phyloP scores from a whole-genome alignment of 2,797 vertebrate species.

The Acanthiza pusilla region DNA sequence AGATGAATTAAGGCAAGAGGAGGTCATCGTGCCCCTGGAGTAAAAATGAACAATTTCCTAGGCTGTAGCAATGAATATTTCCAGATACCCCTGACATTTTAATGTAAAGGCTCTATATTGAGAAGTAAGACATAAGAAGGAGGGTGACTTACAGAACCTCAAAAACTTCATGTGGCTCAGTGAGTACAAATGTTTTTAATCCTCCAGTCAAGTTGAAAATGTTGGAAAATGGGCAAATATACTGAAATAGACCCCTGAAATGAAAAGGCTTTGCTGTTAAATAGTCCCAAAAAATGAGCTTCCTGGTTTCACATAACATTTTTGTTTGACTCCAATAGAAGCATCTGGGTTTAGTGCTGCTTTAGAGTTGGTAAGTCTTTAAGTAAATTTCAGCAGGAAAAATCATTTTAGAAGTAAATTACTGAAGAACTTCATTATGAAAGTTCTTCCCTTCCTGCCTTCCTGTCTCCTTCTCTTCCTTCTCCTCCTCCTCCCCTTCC shows the following conservation, averaged over 20 bases:
- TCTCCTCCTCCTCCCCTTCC: not conserved
- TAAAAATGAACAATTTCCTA: not conserved
- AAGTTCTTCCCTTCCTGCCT: not conserved
- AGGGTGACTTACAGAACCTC: not conserved
- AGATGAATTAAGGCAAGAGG: not conserved
- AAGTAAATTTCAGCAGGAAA: not conserved
- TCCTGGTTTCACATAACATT: not conserved
- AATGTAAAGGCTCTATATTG: not conserved
- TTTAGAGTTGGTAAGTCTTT: not conserved
- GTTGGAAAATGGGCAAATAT: not conserved
- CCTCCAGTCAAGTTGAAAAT: not conserved
- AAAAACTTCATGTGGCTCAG: not conserved
- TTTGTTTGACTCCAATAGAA: not conserved
- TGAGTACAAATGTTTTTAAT: not conserved
- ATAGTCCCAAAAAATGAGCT: not conserved
- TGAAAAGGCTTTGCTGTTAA: not conserved
- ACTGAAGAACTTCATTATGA: not conserved
- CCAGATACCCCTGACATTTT: not conserved
- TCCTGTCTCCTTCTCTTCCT: not conserved
- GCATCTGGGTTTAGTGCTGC: not conserved
- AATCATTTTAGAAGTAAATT: not conserved
- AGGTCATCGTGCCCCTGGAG: not conserved
- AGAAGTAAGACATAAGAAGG: not conserved
- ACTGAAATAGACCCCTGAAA: not conserved
- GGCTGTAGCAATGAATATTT: not conserved